Evolutionary conservation across 2,888 invertebrate genomes (phyloP), one percentile per base, ranked within the genome.

Genomic region (Camponotus fellah): DNA sequence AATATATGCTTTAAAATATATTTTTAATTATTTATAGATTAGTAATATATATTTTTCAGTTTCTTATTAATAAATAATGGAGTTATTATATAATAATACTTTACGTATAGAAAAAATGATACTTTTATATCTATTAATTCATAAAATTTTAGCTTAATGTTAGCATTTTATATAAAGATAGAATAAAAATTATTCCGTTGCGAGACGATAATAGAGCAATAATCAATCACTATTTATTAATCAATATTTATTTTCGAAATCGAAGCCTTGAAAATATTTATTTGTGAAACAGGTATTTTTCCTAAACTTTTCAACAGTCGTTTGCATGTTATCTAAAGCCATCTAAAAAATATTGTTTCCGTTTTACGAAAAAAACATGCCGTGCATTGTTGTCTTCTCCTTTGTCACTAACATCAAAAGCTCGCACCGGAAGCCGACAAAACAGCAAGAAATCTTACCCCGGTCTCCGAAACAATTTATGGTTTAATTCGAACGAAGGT

Each of bases 401-500:
- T 81, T 85, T 82, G 26, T 3, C 26, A 12, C 26, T 53, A 1
- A 53, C 68, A 68, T 79, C 69, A 65, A 74, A 64, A 71, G 80
- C 37, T 82, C 69, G 58, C 49, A 56, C 14, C 14, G 37, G 60
- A 26, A n/a, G 26, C n/a, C 64, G 40, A 74, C 75, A 53, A 85
- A 87, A 83, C 66, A 79, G 72, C 75, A 74, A 84, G 82, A 88
- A 87, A 85, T 79, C 80, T 85, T 85, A 86, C 40, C 0, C 6
- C 74, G 56, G 40, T 17, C 81, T 64, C 79, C 40, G 43, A 34
- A 56, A 58, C 69, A 84, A 89, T 90, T 90, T 88, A 91, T 82
- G 83, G 69, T 72, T 89, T 85, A 87, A 88, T 85, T 85, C 83
- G 12, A 72, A 85, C 77, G 84, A 91, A 89, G 86, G 88, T 91